Conservation (phyloP, 2,797 vertebrate genomes). For the Aythya fuligula region DNA sequence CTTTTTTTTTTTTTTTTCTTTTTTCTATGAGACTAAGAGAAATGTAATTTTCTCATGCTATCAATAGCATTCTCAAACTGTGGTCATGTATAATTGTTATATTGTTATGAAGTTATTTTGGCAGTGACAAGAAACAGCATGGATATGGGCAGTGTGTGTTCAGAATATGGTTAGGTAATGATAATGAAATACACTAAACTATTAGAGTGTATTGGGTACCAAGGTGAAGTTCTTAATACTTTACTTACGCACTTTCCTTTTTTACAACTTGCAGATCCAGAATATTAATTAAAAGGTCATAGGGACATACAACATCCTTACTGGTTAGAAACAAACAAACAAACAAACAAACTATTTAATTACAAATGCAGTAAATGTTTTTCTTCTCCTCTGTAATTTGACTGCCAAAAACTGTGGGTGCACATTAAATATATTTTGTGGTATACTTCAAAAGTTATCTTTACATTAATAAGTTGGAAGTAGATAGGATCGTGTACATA, state of each 20-base stretch:
- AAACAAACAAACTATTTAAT: background rate
- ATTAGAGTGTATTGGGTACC: background rate
- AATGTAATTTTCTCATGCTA: background rate
- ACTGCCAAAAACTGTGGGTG: background rate
- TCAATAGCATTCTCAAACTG: slow-evolving; percentile 1
- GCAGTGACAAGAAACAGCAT: background rate
- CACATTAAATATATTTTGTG: background rate
- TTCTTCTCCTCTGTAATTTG: background rate
- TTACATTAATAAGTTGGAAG: background rate
- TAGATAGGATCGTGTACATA: slow-evolving; percentile 7
- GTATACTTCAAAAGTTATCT: slow-evolving; percentile 9
- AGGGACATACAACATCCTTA: background rate
- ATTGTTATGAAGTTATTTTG: background rate
- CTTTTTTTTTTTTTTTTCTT: background rate
- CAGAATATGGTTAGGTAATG: background rate
- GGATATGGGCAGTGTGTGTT: background rate
- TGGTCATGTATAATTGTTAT: background rate
- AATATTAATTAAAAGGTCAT: slow-evolving; percentile 21
- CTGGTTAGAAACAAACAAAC: background rate
- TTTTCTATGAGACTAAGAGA: background rate
- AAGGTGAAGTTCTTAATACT: background rate
- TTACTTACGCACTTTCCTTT: background rate
- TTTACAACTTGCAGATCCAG: background rate
- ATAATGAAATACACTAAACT: background rate
- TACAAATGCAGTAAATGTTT: background rate